Evolutionary conservation across 2,113 vertebrate species (phyloP).

Genomic region (Proteles cristata): DNA sequence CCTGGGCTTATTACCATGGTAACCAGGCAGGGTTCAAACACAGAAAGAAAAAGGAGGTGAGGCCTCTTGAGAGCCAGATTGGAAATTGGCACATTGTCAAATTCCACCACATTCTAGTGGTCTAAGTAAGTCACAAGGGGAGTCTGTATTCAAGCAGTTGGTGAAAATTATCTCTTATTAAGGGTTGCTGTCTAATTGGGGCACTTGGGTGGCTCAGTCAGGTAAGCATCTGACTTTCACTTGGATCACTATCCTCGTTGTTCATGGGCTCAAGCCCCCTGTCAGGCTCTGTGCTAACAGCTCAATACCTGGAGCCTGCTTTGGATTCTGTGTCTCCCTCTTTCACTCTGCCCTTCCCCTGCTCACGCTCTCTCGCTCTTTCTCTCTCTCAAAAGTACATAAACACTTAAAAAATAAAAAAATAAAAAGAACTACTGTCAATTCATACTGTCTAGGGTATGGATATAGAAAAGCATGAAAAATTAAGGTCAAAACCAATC

Average conservation of each 20-base stretch:
- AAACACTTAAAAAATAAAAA: neutral
- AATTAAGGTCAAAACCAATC: neutral
- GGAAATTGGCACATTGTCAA: neutral
- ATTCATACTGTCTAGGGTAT: neutral
- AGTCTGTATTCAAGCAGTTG: neutral
- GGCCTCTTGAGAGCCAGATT: neutral
- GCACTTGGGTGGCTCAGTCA: too few species aligned
- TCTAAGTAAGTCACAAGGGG: neutral
- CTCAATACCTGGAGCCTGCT: too few species aligned
- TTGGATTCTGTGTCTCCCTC: too few species aligned
- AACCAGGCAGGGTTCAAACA: neutral
- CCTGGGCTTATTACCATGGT: neutral
- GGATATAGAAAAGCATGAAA: neutral
- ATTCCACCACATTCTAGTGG: neutral
- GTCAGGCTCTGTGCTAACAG: too few species aligned
- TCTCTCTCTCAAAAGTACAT: too few species aligned
- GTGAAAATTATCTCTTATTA: neutral
- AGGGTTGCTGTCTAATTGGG: neutral
- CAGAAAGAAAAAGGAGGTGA: neutral
- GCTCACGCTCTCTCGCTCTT: too few species aligned
- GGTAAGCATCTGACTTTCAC: too few species aligned
- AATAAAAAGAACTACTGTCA: neutral
- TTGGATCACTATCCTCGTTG: too few species aligned
- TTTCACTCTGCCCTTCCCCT: too few species aligned
- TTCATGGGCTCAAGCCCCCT: too few species aligned